Conservation (phyloP, 2,797 vertebrate species). For the Pangasius krempfi region DNA sequence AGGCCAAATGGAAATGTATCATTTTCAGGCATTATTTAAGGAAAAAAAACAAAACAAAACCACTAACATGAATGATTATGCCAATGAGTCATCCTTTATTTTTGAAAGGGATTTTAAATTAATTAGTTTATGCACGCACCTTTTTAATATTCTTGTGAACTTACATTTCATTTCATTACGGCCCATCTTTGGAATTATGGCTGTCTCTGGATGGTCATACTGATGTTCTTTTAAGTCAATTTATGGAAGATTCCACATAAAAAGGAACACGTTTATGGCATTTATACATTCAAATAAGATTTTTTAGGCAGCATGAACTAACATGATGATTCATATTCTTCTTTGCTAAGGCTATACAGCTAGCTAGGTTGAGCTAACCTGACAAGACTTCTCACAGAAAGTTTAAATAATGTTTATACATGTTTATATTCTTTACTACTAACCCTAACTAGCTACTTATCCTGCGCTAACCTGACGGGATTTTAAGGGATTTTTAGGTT, state of each 20-base stretch:
- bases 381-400: neutral
- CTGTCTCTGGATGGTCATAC: neutral
- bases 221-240: neutral
- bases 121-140: neutral
- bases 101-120: neutral
- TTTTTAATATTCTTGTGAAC: neutral
- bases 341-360: neutral
- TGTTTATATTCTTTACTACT: neutral
- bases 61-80: neutral
- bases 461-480: neutral
- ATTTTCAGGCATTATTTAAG: conserved; percentile 19
- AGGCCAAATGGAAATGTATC: neutral
- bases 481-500: neutral
- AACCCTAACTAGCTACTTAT: neutral
- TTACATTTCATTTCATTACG: neutral
- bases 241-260: neutral
- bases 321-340: too few species aligned
- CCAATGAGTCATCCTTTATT: neutral
- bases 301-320: neutral
- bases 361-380: neutral
- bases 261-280: neutral
- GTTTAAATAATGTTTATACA: neutral
- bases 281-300: neutral
- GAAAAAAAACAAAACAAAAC: neutral
- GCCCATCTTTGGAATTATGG: neutral